A percentile compares a stretch with the other conserved stretches of the same genome.
Conservation (phyloP, 1,140 invertebrate species). For the Bicyclus anynana region DNA sequence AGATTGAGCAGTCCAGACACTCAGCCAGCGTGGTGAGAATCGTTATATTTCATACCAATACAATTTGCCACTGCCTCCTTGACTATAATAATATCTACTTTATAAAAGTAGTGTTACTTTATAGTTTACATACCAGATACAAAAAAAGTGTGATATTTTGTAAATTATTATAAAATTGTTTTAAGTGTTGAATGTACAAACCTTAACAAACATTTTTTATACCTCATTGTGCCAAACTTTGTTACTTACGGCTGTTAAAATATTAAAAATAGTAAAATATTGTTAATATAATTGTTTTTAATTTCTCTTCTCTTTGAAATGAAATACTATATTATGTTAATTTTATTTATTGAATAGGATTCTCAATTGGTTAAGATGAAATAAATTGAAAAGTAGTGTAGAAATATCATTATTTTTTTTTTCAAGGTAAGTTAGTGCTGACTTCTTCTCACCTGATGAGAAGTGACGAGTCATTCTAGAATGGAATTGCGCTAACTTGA, state of each 20-base stretch:
- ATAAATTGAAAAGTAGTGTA: too few species aligned
- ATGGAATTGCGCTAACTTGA: too few species aligned
- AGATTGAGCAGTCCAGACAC: too few species aligned
- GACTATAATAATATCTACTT: not conserved
- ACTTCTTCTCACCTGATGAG: too few species aligned
- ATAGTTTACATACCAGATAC: constrained; percentile 2
- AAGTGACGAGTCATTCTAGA: too few species aligned
- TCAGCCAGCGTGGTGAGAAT: too few species aligned
- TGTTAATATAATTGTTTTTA: constrained; percentile 11
- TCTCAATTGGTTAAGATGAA: too few species aligned
- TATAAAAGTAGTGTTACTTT: constrained; percentile 15
- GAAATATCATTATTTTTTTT: too few species aligned
- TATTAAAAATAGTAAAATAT: constrained; percentile 26
- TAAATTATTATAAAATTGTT: constrained; percentile 23
- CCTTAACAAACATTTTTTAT: constrained; percentile 22
- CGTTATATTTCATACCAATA: too few species aligned
- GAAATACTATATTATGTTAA: too few species aligned
- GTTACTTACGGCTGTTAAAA: constrained; percentile 23
- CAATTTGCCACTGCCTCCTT: not conserved
- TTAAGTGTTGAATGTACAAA: constrained; percentile 22
- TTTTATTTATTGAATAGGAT: too few species aligned
- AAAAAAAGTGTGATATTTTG: constrained; percentile 22
- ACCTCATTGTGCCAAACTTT: constrained; percentile 28
- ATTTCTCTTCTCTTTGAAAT: not conserved
- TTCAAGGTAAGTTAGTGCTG: too few species aligned